phyloP scores from a whole-genome alignment of 2,113 vertebrate genomes.

The Plotosus lineatus region DNA sequence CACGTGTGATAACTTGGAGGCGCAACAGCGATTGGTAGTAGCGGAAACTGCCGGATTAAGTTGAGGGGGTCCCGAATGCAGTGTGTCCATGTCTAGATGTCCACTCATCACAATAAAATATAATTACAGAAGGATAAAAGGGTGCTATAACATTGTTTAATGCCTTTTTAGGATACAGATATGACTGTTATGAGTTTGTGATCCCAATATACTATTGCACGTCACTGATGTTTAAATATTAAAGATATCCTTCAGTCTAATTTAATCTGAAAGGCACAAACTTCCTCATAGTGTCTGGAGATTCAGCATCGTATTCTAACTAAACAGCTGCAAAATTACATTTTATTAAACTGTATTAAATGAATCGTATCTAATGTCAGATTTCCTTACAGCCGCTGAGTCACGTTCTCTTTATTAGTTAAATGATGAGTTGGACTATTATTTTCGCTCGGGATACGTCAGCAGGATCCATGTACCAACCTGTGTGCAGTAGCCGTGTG shows the following conservation, averaged over 20 bases:
- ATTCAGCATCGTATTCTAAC: neutral
- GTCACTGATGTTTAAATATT: neutral
- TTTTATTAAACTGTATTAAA: neutral
- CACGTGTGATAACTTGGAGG: too few relatives aligned
- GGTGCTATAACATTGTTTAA: neutral
- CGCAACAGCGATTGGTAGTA: too few relatives aligned
- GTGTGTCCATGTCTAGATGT: neutral
- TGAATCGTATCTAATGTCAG: neutral
- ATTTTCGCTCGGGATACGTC: neutral
- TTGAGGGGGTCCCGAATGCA: too few relatives aligned
- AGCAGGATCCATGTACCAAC: slow-evolving; percentile 60
- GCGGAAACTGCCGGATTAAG: too few relatives aligned
- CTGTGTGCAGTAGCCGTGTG: slow-evolving; percentile 94
- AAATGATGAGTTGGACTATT: neutral
- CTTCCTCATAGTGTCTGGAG: too few relatives aligned
- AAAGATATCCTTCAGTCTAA: neutral
- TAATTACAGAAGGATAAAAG: neutral
- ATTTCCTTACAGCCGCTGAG: neutral
- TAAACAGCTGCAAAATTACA: neutral
- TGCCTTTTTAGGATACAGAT: neutral
- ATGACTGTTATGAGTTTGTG: neutral
- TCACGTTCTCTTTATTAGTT: neutral
- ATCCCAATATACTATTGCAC: neutral
- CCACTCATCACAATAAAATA: neutral
- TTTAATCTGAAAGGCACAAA: too few relatives aligned